phyloP scores from a whole-genome alignment of 1,140 invertebrate species.

The Thaumetopoea pityocampa region DNA sequence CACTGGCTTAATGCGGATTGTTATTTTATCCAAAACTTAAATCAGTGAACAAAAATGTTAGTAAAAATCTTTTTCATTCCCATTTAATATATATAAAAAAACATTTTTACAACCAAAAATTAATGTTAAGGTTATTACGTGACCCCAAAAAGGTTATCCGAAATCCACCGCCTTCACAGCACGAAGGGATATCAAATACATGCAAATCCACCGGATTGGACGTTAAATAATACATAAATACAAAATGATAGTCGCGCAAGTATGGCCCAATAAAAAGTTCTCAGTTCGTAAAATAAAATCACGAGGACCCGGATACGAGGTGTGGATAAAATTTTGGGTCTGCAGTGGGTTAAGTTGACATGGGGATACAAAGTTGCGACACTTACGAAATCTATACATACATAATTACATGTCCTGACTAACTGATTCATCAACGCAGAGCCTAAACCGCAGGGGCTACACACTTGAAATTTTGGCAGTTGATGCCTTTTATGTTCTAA shows the following conservation, averaged over 20 bases:
- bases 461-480: no score
- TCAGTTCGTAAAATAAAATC: constrained; percentile 62
- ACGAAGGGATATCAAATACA: constrained; percentile 36
- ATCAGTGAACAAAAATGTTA: constrained; percentile 6
- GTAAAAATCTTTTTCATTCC: constrained; percentile 14
- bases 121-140: constrained; percentile 24
- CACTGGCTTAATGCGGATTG: no score
- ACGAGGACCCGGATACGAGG: constrained; percentile 11
- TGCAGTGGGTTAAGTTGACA: constrained; percentile 41
- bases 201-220: constrained; percentile 40
- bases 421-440: no score
- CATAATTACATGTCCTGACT: no score
- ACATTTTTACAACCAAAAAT: constrained; percentile 17
- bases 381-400: no score
- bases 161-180: constrained; percentile 28
- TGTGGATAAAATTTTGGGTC: constrained; percentile 40
- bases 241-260: constrained; percentile 26
- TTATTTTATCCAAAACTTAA: no score
- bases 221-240: constrained; percentile 64
- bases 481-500: no score
- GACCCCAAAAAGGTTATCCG: constrained; percentile 24
- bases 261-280: constrained; percentile 51
- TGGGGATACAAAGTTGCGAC: constrained; percentile 13
- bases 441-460: no score
- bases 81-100: constrained; percentile 18